Evolutionary conservation across 2,113 vertebrate species (phyloP), one percentile per base, ranked within the genome.

Genomic region (Thermophis baileyi): DNA sequence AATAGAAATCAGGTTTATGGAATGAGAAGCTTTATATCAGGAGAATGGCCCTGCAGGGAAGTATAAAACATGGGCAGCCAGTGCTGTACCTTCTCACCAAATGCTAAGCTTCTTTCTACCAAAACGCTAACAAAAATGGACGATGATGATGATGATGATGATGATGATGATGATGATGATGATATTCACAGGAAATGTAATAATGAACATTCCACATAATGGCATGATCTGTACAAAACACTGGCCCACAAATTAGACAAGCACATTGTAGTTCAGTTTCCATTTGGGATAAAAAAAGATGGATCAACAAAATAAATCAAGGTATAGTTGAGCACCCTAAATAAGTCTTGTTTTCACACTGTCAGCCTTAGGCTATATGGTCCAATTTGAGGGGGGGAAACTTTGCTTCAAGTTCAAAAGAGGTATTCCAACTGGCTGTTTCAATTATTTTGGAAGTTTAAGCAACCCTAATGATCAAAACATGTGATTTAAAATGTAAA

Each of bases 351-450:
- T 40, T n/a, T 69, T n/a, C 63, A 35, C 30, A 69, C 12, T 69
- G 60, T 30, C 5, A 74, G 69, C 69, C 69, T 74, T 35, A n/a
- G 12, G 27, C 30, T 69, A n/a, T 69, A 69, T 30, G 30, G 16
- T 81, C 69, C 7, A 1, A 81, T 81, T 9, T 2, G 3, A 3
- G 8, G 8, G 2, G 25, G 55, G 2, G 0, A 1, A 7, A 27
- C 16, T 40, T 44, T 81, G 18, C 74, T 81, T 40, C 35, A 81
- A 44, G 18, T 81, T 44, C 74, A 81, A 81, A 35, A 40, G 69
- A 18, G 14, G 14, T 40, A 74, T 74, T 74, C n/a, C 69, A 74
- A 20, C 6, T 18, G 16, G 35, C 35, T 81, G 74, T 44, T 81
- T 81, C 35, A 81, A 81, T 40, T 35, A 22, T 81, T 35, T 22